Conservation (phyloP, 2,797 vertebrate species). For the Toxotes lorentzi region DNA sequence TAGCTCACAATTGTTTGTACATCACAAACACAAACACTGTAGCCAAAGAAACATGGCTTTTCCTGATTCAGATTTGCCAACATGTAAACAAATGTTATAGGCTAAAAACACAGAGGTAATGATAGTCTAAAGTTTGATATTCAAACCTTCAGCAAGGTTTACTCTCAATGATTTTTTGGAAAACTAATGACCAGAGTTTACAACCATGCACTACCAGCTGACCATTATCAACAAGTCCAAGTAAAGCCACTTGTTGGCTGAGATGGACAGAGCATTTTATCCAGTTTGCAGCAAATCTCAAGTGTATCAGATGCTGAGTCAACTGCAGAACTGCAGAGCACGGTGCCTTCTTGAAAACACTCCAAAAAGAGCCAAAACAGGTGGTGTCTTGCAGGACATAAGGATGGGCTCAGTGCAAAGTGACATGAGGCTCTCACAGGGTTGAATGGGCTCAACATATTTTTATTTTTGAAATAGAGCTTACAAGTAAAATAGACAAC, state of each 20-base stretch:
- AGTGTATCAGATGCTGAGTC: neutral
- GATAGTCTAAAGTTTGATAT: neutral
- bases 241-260: neutral
- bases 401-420: constrained; percentile 1
- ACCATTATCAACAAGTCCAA: neutral
- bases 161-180: neutral
- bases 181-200: neutral
- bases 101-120: neutral
- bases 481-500: constrained; percentile 5
- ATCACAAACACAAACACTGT: neutral
- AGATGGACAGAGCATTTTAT: neutral
- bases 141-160: neutral
- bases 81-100: neutral
- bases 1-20: too few relatives aligned
- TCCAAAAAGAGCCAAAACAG: constrained; percentile 2
- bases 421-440: neutral
- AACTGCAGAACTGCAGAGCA: neutral
- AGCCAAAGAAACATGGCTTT: neutral
- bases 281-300: constrained; percentile 1
- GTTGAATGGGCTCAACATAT: constrained; percentile 20
- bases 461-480: neutral
- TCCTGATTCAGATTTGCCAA: neutral
- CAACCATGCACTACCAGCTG: neutral
- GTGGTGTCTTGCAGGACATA: neutral
- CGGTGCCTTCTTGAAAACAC: constrained; percentile 2